Evolutionary conservation across 2,113 vertebrate genomes (phyloP).

Genomic region (Machaerirhynchus nigripectus): DNA sequence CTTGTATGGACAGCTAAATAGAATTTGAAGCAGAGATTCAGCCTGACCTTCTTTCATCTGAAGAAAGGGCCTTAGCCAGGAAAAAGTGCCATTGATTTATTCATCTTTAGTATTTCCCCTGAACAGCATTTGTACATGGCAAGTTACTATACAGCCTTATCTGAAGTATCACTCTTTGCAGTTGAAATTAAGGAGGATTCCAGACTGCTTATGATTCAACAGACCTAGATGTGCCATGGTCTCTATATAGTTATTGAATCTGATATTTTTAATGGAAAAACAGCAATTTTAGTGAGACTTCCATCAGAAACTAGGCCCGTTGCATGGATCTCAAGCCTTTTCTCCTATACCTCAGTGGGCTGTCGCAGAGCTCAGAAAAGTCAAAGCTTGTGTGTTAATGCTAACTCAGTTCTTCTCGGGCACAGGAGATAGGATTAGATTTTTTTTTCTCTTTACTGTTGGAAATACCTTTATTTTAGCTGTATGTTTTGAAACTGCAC

Average conservation of each 20-base stretch:
- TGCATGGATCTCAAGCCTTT: not conserved
- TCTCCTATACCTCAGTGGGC: not conserved
- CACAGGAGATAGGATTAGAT: not conserved
- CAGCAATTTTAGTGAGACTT: not conserved
- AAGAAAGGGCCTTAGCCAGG: not conserved
- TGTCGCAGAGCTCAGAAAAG: not conserved
- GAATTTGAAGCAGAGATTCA: not conserved
- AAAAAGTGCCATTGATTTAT: not conserved
- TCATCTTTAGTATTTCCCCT: not conserved
- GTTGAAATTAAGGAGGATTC: not conserved
- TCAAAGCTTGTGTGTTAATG: not conserved
- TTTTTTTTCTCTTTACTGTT: not conserved
- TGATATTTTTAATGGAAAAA: not conserved
- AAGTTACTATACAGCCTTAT: not conserved
- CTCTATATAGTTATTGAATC: not conserved
- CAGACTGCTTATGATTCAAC: not conserved
- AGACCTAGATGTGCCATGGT: not conserved
- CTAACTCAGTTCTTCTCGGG: not conserved
- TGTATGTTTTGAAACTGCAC: not conserved
- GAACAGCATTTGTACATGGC: not conserved
- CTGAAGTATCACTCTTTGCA: not conserved
- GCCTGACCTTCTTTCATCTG: not conserved
- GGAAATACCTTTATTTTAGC: not conserved
- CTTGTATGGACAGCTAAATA: not conserved
- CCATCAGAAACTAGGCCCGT: not conserved